Percentiles rank a stretch among this genome's conserved stretches.
Conservation (phyloP, 2,113 vertebrate genomes). For the Ellobius talpinus region DNA sequence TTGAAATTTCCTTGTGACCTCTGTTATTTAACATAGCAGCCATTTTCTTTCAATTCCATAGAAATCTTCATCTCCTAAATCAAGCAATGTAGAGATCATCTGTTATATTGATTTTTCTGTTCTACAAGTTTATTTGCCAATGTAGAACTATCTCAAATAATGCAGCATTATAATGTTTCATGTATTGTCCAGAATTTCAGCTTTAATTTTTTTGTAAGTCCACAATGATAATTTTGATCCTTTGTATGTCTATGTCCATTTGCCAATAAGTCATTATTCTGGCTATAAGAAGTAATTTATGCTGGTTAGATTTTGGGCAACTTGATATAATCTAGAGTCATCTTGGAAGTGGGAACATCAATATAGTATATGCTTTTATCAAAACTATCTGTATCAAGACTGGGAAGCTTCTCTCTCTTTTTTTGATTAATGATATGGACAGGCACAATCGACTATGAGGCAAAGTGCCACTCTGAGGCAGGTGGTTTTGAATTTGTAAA, state of each 20-base stretch:
- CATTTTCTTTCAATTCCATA: neutral
- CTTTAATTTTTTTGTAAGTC: neutral
- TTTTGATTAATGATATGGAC: neutral
- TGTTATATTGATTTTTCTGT: neutral
- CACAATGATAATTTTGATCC: neutral
- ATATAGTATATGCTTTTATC: neutral
- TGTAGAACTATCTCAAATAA: neutral
- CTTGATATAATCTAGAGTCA: neutral
- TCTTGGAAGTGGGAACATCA: neutral
- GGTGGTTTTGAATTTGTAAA: neutral
- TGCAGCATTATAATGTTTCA: neutral
- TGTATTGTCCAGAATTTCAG: neutral
- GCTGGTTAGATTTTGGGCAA: neutral
- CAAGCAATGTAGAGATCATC: neutral
- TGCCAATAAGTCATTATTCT: neutral
- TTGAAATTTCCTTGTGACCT: neutral
- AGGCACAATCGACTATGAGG: neutral
- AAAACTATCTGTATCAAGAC: neutral
- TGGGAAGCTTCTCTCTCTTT: neutral
- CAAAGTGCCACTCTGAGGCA: neutral
- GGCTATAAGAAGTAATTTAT: neutral
- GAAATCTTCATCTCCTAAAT: neutral
- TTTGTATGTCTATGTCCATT: neutral
- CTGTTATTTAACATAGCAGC: neutral
- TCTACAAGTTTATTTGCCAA: neutral